Evolutionary conservation across 2,888 invertebrate species (phyloP).

Genomic region (Macrosiphum euphorbiae): DNA sequence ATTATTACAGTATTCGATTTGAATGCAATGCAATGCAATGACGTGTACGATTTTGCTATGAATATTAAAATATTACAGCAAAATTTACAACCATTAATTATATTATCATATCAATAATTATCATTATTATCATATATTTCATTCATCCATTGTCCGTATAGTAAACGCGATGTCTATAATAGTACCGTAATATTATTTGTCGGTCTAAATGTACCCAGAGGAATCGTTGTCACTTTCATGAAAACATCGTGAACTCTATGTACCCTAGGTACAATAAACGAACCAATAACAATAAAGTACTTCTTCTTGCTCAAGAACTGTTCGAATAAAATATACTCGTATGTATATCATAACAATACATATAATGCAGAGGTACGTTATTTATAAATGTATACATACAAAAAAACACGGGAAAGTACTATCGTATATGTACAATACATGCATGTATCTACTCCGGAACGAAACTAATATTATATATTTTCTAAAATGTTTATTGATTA

Average conservation of each 20-base stretch:
- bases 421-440: constrained; percentile 5
- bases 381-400: background rate
- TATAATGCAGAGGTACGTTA: background rate
- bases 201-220: background rate
- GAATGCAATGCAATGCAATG: background rate
- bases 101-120: background rate
- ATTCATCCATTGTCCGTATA: background rate
- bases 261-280: background rate
- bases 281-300: constrained; percentile 27
- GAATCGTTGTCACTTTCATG: background rate
- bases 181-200: background rate
- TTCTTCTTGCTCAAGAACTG: background rate
- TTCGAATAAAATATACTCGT: background rate
- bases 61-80: background rate
- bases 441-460: background rate
- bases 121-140: background rate
- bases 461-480: constrained; percentile 10
- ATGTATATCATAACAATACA: background rate
- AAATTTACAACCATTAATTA: background rate
- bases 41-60: background rate
- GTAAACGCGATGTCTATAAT: background rate
- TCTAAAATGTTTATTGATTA: constrained; percentile 40
- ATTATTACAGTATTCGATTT: too few species aligned
- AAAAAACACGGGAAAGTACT: background rate
- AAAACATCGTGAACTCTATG: background rate